These are phyloP conservation scores for Oncorhynchus tshawytscha DNA, from an alignment of 2,113 vertebrate species.

Conservation along the genomic window DNA sequence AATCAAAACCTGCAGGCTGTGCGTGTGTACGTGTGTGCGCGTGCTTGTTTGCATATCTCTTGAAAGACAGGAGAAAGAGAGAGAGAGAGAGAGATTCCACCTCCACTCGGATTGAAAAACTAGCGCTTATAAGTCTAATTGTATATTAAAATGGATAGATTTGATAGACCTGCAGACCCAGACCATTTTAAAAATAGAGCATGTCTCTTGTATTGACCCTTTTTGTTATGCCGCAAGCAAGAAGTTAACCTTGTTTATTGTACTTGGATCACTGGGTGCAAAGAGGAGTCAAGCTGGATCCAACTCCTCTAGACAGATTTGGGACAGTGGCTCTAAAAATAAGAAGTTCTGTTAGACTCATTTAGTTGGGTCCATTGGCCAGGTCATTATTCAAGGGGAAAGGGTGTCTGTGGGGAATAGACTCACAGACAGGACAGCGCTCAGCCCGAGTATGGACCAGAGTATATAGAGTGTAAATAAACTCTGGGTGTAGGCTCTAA, in stretches of 20 bases:
- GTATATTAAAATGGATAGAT: background rate
- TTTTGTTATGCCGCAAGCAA: background rate
- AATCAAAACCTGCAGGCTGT: background rate
- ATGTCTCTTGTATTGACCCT: background rate
- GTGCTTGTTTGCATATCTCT: background rate
- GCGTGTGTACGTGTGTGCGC: background rate
- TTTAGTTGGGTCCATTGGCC: conserved; percentile 44
- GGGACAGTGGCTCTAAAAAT: conserved; percentile 55
- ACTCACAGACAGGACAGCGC: background rate
- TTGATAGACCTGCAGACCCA: background rate
- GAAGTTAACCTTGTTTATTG: background rate
- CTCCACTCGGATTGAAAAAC: background rate
- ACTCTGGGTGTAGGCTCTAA: background rate
- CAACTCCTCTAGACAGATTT: conserved; percentile 42
- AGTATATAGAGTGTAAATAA: background rate
- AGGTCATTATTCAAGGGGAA: conserved; percentile 51
- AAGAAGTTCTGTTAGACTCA: conserved; percentile 22
- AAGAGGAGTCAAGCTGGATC: background rate
- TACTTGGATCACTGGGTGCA: background rate
- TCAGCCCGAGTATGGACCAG: background rate
- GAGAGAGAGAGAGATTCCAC: background rate
- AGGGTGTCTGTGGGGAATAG: conserved; percentile 35
- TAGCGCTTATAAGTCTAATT: background rate
- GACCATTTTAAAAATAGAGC: background rate
- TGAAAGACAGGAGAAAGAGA: too few relatives aligned